Evolutionary conservation across 1,140 invertebrate genomes (phyloP), one percentile per base, ranked within the genome.

Genomic region (Eurosta solidaginis): DNA sequence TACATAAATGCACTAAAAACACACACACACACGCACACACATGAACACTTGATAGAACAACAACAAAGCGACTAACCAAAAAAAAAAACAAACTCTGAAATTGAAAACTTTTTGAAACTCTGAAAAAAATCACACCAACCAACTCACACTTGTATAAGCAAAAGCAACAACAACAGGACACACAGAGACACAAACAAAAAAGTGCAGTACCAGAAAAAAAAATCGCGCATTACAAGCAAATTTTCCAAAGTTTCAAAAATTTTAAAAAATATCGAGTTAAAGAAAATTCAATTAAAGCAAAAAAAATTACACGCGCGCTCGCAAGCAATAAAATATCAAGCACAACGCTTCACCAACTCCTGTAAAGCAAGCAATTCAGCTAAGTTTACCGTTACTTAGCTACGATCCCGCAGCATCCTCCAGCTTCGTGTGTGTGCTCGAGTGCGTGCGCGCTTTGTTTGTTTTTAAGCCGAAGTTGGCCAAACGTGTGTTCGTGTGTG

Each of bases 91-190:
- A 68, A 68, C 59, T 68, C n/a, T 40, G 40, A 63, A 63, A 63
- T 12, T 20, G n/a, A 33, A 33, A 54, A 54, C 14, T 33, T 17
- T 33, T 2, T 63, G 2, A 68, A 68, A 68, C 6, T 47, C 45
- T 47, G 12, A n/a, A 36, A 68, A 40, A 68, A 10, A 40, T 47
- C 59, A 68, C 33, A 40, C 59, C 20, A 29, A 68, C 17, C 59
- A 29, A 68, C 22, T 40, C 59, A 54, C 52, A 40, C 59, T 20
- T 68, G 59, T 33, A 68, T 68, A 63, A 77, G 6, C 33, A 42
- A 77, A 29, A 42, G 42, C 20, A 77, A 77, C n/a, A 76, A 52
- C 20, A 52, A 36, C 33, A 52, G 63, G 27, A 47, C 44, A 77
- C 25, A 77, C 45, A 76, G n/a, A 5, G 17, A 4, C 49, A 47